These are phyloP conservation scores for Prunella fulvescens DNA, from an alignment of 2,113 vertebrate species.

Conservation along the genomic window DNA sequence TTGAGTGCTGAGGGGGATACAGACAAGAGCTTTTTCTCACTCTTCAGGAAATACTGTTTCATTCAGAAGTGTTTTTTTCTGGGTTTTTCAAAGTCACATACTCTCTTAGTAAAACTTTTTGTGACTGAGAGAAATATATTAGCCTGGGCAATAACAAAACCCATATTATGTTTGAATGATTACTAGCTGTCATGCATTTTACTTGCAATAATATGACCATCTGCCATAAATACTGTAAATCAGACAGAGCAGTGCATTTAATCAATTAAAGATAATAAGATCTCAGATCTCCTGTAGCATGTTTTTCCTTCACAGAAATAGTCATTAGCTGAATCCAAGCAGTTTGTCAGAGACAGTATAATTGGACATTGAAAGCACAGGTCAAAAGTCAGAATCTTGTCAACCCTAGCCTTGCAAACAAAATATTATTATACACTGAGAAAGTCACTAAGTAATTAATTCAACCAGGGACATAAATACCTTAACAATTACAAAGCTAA, in stretches of 20 bases:
- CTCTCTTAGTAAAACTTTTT: background rate
- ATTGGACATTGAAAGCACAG: background rate
- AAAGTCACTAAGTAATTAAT: background rate
- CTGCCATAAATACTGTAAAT: background rate
- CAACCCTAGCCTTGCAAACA: background rate
- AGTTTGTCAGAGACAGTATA: background rate
- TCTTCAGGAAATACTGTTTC: slow-evolving; percentile 2
- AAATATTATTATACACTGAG: background rate
- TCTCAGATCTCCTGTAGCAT: background rate
- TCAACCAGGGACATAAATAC: background rate
- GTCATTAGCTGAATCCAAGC: background rate
- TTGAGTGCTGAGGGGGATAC: background rate
- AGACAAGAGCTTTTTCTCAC: background rate
- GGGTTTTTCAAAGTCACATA: background rate
- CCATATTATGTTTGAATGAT: background rate
- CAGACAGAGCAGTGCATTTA: background rate
- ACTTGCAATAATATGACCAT: background rate
- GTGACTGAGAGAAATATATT: background rate
- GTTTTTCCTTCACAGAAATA: background rate
- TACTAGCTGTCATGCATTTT: background rate
- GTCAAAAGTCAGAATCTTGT: background rate
- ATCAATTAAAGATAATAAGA: background rate
- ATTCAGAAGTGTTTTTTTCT: background rate
- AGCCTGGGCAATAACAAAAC: background rate
- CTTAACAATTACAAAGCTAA: background rate